These are phyloP conservation scores for Lepidocyrtinus sp. DNA, from an alignment of 2,888 invertebrate species.

Conservation along the genomic window DNA sequence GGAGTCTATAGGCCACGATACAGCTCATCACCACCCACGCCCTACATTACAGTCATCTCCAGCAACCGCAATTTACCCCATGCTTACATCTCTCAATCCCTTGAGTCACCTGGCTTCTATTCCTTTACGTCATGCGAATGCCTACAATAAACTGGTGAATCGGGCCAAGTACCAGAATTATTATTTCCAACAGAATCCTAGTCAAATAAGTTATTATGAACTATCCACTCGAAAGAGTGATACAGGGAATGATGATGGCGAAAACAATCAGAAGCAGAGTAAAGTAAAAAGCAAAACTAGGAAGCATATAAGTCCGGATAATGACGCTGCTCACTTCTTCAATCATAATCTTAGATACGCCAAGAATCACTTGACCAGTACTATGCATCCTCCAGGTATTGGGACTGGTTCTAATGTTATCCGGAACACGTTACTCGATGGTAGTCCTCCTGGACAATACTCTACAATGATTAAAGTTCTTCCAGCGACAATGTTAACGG, in stretches of 20 bases:
- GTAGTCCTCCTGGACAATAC: constrained; percentile 47
- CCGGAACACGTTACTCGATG: constrained; percentile 38
- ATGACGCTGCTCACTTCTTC: constrained; percentile 38
- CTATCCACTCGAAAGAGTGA: constrained; percentile 50
- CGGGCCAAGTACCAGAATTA: constrained; percentile 15
- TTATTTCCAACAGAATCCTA: constrained; percentile 13
- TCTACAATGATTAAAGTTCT: constrained; percentile 60
- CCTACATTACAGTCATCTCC: neutral
- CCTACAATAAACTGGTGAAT: constrained; percentile 26
- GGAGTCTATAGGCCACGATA: neutral
- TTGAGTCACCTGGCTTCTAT: constrained; percentile 27
- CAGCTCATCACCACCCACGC: neutral
- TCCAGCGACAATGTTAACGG: constrained; percentile 36
- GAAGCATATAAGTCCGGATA: too few species aligned
- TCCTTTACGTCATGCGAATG: constrained; percentile 38
- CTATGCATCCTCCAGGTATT: constrained; percentile 1
- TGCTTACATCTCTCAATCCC: neutral
- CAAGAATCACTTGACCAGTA: constrained; percentile 41
- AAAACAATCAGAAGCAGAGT: constrained; percentile 5
- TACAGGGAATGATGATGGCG: constrained; percentile 12
- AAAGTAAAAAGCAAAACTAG: too few species aligned
- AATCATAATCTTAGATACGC: constrained; percentile 53
- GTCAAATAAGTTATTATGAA: constrained; percentile 2
- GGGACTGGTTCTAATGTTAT: constrained; percentile 25
- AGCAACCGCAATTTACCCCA: neutral